phyloP scores from a whole-genome alignment of 1,140 invertebrate genomes.

The Glomeris maerens region DNA sequence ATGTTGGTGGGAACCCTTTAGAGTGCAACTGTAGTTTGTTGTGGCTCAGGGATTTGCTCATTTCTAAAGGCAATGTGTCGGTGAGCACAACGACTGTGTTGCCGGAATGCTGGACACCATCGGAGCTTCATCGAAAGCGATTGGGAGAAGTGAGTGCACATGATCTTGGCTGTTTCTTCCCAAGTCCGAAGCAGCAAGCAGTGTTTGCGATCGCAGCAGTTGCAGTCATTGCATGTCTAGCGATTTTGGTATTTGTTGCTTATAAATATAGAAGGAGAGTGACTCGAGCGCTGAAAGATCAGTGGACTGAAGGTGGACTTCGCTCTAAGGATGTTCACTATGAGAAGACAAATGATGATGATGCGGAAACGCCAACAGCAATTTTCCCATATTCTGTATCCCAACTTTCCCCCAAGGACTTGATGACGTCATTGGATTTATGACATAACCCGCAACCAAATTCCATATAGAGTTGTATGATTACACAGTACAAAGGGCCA shows the following conservation, averaged over 20 bases:
- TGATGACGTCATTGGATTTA: no score
- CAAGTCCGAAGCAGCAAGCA: constrained; percentile 56
- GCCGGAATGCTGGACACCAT: constrained; percentile 56
- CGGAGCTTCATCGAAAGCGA: constrained; percentile 48
- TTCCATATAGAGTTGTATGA: no score
- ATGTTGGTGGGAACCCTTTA: constrained; percentile 67
- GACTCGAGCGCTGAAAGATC: constrained; percentile 9
- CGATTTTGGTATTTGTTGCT: constrained; percentile 49
- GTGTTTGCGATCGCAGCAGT: constrained; percentile 55
- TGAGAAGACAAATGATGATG: constrained; percentile 11
- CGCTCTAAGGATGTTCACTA: constrained; percentile 8
- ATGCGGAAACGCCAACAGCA: no score
- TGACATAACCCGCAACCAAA: no score
- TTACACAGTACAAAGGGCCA: no score
- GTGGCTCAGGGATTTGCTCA: constrained; percentile 54
- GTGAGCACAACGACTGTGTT: constrained; percentile 22
- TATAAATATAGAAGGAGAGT: constrained; percentile 61
- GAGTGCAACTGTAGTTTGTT: constrained; percentile 62
- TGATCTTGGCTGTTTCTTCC: constrained; percentile 60
- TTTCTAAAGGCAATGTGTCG: not conserved
- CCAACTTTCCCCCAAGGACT: no score
- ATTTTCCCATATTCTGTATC: no score
- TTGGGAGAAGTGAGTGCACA: constrained; percentile 52
- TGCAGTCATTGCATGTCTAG: constrained; percentile 47
- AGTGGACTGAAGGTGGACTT: constrained; percentile 11